Base-by-base conservation (phyloP, 2,888 invertebrate species). In the Ochropleura plecta region DNA sequence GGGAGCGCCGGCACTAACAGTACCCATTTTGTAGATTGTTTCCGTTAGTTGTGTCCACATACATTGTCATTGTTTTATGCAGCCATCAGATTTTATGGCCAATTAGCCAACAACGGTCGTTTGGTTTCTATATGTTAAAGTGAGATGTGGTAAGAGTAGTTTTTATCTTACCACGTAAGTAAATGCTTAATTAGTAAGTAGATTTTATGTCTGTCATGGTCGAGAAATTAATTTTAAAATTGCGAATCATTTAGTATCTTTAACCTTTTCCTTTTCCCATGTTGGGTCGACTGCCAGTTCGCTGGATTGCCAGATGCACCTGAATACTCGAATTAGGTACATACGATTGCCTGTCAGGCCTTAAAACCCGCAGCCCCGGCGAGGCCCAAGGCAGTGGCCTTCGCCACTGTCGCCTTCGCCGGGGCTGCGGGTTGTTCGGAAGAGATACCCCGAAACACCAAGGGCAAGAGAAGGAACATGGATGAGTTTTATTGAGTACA, bases 21-120 rank as follows among this genome's bases (percentile, higher is more conserved):
- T 92, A 91, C 84, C 92, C 93, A 93, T 92, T 95, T 94, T 94
- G 94, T 93, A 94, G 92, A 95, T 93, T 93, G 93, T 94, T 94
- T 92, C 90, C 88, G 81, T 88, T 86, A 79, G 78, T 78, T 86
- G 70, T 84, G 85, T 86, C 78, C 76, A 87, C 78, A 81, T 85
- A 87, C 79, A 87, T 86, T 82, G 82, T 79, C 73, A 77, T 59
- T 81, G 76, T 76, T 84, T 76, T 79, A 77, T 80, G 83, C 80
- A 80, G 70, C 71, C 76, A 65, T 76, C 70, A 53, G 73, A 74
- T 77, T 78, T 76, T 72, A 65, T 42, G n/a, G 55, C 64, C 66
- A 76, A 76, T 75, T 83, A 74, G 59, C 59, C 68, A 75, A 80
- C 68, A 75, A 80, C 60, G 66, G 70, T 48, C 16, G 46, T 63